Evolutionary conservation across 2,113 vertebrate genomes (phyloP).

Genomic region (Campylomormyrus tamandua): DNA sequence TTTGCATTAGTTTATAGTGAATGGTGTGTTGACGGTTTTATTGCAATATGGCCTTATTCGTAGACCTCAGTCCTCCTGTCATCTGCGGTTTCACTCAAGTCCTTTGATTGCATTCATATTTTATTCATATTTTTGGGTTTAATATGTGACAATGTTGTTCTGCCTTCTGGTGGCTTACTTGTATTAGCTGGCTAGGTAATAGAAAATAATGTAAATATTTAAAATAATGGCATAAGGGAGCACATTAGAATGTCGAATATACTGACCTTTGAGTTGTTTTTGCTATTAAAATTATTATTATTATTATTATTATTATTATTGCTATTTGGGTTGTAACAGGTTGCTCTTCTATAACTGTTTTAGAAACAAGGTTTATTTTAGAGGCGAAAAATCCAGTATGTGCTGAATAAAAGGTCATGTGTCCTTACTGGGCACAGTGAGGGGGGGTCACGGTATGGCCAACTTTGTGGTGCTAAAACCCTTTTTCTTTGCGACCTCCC

Average conservation of each 20-base stretch:
- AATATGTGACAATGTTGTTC: neutral
- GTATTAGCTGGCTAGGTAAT: neutral
- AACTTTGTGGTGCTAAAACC: slow-evolving; percentile 2
- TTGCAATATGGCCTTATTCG: neutral
- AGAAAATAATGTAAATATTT: neutral
- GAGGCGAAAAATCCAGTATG: neutral
- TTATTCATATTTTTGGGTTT: neutral
- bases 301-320: neutral
- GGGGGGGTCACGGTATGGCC: neutral
- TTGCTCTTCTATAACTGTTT: neutral
- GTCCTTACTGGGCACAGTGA: neutral
- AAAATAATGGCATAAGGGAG: neutral
- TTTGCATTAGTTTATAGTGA: neutral
- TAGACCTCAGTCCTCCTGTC: neutral
- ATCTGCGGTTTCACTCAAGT: neutral
- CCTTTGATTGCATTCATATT: neutral
- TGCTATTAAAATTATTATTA: neutral
- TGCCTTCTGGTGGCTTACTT: neutral
- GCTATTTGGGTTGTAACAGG: neutral
- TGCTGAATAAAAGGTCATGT: neutral
- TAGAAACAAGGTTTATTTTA: neutral
- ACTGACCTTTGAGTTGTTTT: neutral
- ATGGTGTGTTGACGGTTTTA: neutral
- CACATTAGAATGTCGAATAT: neutral
- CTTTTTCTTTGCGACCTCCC: neutral